Conservation (phyloP, 1,140 invertebrate species). For the Heliothis subflexa region DNA sequence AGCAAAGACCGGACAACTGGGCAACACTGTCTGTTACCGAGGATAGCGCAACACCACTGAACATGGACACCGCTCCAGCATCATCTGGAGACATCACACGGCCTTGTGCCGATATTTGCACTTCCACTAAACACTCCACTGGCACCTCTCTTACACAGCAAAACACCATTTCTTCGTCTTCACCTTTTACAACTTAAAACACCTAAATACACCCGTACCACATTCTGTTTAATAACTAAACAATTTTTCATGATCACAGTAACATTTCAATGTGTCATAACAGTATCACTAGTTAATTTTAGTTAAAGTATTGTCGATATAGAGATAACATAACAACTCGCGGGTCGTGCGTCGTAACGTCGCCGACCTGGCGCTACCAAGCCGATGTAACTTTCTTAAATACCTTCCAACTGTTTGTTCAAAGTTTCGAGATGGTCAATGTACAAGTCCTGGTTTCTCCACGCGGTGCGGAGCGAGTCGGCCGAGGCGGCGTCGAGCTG, state of each 20-base stretch:
- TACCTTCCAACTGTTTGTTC: slow-evolving; percentile 86
- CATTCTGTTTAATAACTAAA: slow-evolving; percentile 73
- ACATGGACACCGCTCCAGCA: slow-evolving; percentile 68
- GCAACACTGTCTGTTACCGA: slow-evolving; percentile 44
- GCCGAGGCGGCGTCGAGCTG: slow-evolving; percentile 79
- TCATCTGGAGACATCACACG: slow-evolving; percentile 70
- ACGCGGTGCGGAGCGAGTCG: slow-evolving; percentile 81
- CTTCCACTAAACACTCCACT: slow-evolving; percentile 85
- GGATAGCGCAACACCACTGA: slow-evolving; percentile 65
- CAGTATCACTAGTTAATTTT: slow-evolving; percentile 82
- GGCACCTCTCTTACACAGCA: slow-evolving; percentile 76
- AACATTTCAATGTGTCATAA: slow-evolving; percentile 75
- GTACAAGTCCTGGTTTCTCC: slow-evolving; percentile 85
- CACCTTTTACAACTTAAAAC: slow-evolving; percentile 65
- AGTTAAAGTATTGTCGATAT: slow-evolving; percentile 86
- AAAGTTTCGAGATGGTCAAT: slow-evolving; percentile 85
- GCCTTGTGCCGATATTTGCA: slow-evolving; percentile 66
- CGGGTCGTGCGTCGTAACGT: slow-evolving; percentile 59
- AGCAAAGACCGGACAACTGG: slow-evolving; percentile 58
- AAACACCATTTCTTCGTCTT: slow-evolving; percentile 75
- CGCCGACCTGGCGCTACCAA: slow-evolving; percentile 78
- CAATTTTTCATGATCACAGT: slow-evolving; percentile 73
- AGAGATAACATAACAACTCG: slow-evolving; percentile 75
- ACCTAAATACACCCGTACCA: slow-evolving; percentile 82
- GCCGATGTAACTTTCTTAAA: slow-evolving; percentile 84